phyloP scores from a whole-genome alignment of 2,797 vertebrate genomes.

The Labeo calbasu region DNA sequence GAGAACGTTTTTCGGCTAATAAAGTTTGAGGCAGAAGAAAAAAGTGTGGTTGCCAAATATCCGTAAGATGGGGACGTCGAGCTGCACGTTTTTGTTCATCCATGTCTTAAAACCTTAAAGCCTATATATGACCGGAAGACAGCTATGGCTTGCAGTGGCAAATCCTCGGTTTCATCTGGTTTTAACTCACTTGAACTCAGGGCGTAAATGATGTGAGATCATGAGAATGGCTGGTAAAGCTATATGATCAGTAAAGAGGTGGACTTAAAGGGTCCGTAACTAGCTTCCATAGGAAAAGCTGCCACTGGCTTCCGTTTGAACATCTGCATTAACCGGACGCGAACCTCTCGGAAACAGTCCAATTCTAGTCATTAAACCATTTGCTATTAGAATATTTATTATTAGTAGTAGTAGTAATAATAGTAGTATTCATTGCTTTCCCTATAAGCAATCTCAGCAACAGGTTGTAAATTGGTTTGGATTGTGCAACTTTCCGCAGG shows the following conservation, averaged over 20 bases:
- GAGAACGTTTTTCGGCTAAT: background rate
- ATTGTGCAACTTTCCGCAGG: slow-evolving; percentile 68
- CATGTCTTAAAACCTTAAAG: background rate
- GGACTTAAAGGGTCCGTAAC: slow-evolving; percentile 40
- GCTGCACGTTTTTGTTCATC: background rate
- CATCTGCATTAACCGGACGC: slow-evolving; percentile 43
- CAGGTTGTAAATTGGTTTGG: slow-evolving; percentile 59
- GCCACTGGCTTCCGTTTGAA: slow-evolving; percentile 46
- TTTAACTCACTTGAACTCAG: slow-evolving; percentile 51
- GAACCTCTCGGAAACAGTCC: slow-evolving; percentile 38
- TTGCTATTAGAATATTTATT: background rate
- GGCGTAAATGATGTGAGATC: slow-evolving; percentile 49
- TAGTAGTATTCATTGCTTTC: background rate
- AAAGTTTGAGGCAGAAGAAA: slow-evolving; percentile 10
- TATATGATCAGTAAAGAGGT: slow-evolving; percentile 55
- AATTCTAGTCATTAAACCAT: background rate
- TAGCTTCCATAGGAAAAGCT: slow-evolving; percentile 53
- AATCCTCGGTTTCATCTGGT: slow-evolving; percentile 46
- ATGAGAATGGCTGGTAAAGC: slow-evolving; percentile 53
- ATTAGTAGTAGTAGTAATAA: background rate
- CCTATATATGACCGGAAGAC: background rate
- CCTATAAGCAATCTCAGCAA: slow-evolving; percentile 11
- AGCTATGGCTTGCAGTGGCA: background rate
- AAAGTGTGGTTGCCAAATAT: background rate
- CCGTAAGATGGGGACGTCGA: slow-evolving; percentile 4